Base-by-base conservation (phyloP, 2,888 invertebrate species). In the Tetanocera ferruginea region DNA sequence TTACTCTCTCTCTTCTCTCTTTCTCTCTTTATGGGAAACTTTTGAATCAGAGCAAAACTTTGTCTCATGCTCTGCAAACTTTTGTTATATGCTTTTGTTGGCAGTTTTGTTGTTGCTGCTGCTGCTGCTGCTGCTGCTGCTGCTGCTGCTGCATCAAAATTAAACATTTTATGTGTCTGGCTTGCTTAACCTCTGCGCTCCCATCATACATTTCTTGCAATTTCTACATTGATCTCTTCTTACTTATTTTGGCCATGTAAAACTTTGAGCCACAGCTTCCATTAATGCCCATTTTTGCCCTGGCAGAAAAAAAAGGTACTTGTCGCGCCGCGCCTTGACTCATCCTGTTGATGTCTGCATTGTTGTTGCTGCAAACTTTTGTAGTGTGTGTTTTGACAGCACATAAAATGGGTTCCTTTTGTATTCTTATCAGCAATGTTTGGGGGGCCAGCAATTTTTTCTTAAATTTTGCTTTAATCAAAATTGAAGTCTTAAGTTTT, bases 141-240 rank as follows among this genome's bases (percentile, higher is more conserved):
- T 34, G 66, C 66, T 34, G 66, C 66, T 66, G 66, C 43, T 37
- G 23, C 66, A 14, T 60, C 9, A 6, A 3, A 43, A 2, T 60
- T 23, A 5, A 14, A 67, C n/a, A 67, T 67, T 67, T 67, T 67
- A 67, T 67, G 67, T 67, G 67, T 67, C 67, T 67, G 67, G 67
- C 67, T 67, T 67, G 43, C 37, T 66, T 34, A 31, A 34, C 34
- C 28, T 23, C 67, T 37, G 57, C 25, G 25, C 57, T 23, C 19
- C 55, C 19, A 55, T 23, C 55, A 55, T 55, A n/a, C 3, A 23
- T 6, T 14, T 11, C n/a, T 28, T 14, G 57, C 57, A 23, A 25
- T 23, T 23, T n/a, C 23, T 23, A 66, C 17, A 34, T 31, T 66
- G 31, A 43, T 43, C 66, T 23, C 23, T 11, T 8, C 17, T 43